Conservation (phyloP, 2,113 vertebrate genomes). For the Eira barbara region DNA sequence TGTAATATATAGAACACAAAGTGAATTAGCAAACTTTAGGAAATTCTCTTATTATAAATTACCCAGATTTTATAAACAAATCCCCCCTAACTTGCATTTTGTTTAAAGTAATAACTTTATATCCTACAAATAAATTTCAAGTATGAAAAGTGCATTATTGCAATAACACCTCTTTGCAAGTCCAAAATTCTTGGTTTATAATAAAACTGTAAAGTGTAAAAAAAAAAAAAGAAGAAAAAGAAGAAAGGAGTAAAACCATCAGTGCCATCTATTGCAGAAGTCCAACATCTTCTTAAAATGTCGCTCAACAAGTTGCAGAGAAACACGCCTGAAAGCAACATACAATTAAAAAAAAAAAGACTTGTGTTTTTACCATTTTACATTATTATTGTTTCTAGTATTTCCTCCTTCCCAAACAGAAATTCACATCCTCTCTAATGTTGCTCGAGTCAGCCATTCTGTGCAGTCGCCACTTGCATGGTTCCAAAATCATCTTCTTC, state of each 20-base stretch:
- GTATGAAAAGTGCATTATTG: slow-evolving; percentile 99
- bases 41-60: slow-evolving; percentile 90
- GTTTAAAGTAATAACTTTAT: slow-evolving; percentile 87
- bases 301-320: slow-evolving; percentile 82
- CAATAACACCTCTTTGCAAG: slow-evolving; percentile 99
- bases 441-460: slow-evolving; percentile 87
- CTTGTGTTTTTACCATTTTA: slow-evolving; percentile 67
- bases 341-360: slow-evolving; percentile 78
- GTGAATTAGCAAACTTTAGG: slow-evolving; percentile 84
- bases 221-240: slow-evolving; percentile 80
- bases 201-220: slow-evolving; percentile 94
- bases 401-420: slow-evolving; percentile 72
- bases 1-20: slow-evolving; percentile 80
- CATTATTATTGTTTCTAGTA: slow-evolving; percentile 58
- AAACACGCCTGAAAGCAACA: slow-evolving; percentile 84
- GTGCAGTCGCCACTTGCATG: slow-evolving; percentile 94
- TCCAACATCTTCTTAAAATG: slow-evolving; percentile 82
- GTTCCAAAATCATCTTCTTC: slow-evolving; percentile 95
- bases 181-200: slow-evolving; percentile 98
- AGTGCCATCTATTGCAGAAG: slow-evolving; percentile 85
- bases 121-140: slow-evolving; percentile 94
- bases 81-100: slow-evolving; percentile 84
- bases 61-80: slow-evolving; percentile 86
- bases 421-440: slow-evolving; percentile 36
- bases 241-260: slow-evolving; percentile 84